Conservation (phyloP, 35 echinoderm and acorn worm species). For the Ophiothrix spiculata region DNA sequence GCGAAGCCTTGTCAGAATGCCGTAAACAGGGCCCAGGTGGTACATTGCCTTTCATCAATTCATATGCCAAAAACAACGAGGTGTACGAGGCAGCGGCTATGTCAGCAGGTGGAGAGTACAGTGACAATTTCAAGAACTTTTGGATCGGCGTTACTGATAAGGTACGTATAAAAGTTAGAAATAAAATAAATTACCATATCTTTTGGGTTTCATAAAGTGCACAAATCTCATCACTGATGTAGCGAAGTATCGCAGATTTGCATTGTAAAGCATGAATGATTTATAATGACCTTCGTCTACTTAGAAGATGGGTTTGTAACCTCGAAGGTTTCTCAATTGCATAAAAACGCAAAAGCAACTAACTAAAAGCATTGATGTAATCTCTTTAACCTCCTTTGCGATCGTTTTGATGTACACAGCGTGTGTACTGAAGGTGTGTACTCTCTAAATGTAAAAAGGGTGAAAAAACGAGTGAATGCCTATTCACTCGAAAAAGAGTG, state of each 20-base stretch:
- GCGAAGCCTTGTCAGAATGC: neutral
- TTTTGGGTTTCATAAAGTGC: neutral
- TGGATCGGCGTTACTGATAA: neutral
- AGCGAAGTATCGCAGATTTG: neutral
- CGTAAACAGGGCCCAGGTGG: neutral
- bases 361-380: too few relatives aligned
- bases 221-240: neutral
- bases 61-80: neutral
- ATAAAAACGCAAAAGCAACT: too few relatives aligned
- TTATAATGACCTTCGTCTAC: neutral
- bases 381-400: too few relatives aligned
- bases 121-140: neutral
- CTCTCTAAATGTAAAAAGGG: too few relatives aligned
- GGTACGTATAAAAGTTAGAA: neutral
- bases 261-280: neutral
- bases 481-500: too few relatives aligned
- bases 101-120: neutral
- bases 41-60: neutral
- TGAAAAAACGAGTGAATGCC: too few relatives aligned
- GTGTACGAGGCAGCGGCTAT: neutral
- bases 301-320: too few relatives aligned
- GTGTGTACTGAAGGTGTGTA: too few relatives aligned
- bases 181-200: neutral
- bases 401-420: too few relatives aligned
- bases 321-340: too few relatives aligned